phyloP scores from a whole-genome alignment of 2,113 vertebrate genomes.

The Lutjanus erythropterus region DNA sequence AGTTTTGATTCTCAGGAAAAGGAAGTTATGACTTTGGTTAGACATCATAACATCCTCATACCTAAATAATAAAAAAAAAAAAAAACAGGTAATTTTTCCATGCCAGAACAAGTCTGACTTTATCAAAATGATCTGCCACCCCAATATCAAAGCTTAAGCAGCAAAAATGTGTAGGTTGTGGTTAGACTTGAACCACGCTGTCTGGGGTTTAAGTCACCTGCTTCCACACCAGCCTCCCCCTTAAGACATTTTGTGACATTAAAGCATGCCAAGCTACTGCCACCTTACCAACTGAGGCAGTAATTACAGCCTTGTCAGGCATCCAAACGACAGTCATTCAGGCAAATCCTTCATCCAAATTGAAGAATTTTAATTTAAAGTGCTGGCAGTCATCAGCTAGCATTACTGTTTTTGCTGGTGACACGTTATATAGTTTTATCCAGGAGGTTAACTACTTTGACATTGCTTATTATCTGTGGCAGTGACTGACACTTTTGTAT shows the following conservation, averaged over 20 bases:
- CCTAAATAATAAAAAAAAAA: background rate
- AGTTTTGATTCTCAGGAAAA: constrained; percentile 16
- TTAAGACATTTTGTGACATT: background rate
- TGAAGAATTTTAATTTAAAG: background rate
- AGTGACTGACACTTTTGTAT: no score
- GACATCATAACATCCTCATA: background rate
- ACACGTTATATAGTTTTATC: no score
- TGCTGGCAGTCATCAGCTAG: no score
- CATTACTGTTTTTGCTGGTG: no score
- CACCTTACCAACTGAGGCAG: background rate
- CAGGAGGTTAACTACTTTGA: no score
- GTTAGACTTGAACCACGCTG: background rate
- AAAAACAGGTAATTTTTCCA: background rate
- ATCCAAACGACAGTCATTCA: background rate
- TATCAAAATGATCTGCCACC: background rate
- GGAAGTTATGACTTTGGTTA: background rate
- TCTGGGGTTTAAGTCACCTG: background rate
- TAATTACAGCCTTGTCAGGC: no score
- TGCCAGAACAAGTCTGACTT: background rate
- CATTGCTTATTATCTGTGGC: no score
- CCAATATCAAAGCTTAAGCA: no score
- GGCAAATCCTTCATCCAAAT: background rate
- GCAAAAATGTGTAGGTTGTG: background rate
- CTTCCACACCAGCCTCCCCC: background rate
- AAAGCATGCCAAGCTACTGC: background rate